These are phyloP conservation scores for Epizoanthus ramosus DNA, from an alignment of 92 coral and sea anemone species.

Conservation along the genomic window DNA sequence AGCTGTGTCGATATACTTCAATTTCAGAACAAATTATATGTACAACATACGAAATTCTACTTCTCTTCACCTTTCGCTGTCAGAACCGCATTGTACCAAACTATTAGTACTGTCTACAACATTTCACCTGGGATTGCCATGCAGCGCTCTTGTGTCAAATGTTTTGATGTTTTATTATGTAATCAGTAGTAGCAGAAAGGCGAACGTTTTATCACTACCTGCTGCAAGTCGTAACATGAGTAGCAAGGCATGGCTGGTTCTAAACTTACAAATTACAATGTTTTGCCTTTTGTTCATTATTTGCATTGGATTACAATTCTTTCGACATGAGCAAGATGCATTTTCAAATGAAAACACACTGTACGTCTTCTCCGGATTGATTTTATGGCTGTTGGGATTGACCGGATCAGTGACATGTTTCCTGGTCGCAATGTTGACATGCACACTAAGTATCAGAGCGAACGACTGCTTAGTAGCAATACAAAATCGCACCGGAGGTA, in stretches of 20 bases:
- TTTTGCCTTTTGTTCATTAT: neutral
- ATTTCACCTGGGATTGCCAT: neutral
- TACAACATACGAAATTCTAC: no score
- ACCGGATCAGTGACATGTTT: neutral
- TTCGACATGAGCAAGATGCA: neutral
- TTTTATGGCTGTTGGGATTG: neutral
- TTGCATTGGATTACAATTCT: neutral
- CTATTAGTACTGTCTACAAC: neutral
- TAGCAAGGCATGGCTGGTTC: conserved; percentile 1
- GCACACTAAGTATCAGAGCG: neutral
- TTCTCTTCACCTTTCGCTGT: neutral
- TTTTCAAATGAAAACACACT: neutral
- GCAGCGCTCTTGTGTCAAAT: neutral
- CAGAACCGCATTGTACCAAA: neutral
- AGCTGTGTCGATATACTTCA: no score
- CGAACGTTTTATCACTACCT: neutral
- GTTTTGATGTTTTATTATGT: neutral
- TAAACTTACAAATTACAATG: neutral
- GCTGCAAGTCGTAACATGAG: neutral
- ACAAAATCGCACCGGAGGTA: neutral
- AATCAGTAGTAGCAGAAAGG: neutral
- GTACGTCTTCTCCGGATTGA: neutral
- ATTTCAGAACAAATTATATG: no score
- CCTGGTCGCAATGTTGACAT: neutral
- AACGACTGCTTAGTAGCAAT: neutral